Base-by-base conservation (phyloP, 2,797 vertebrate species). In the Typhlichthys subterraneus region DNA sequence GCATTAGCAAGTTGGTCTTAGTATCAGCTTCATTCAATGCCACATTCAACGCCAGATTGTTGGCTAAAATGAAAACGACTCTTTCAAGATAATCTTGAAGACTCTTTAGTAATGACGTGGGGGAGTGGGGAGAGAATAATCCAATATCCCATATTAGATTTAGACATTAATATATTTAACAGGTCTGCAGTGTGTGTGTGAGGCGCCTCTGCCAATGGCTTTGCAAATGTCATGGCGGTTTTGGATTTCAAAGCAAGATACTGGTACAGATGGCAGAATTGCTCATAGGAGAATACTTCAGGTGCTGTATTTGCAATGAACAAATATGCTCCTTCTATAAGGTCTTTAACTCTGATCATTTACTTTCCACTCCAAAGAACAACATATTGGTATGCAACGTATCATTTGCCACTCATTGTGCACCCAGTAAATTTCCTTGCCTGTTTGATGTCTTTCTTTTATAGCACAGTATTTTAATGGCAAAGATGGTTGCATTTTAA, bases 201-300 rank as follows among this genome's bases (percentile, higher is more conserved):
- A 38, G 1, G 33, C 33, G 8, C 8, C 8, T 6, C 23, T 29
- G 23, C 23, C 23, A 4, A 29, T 38, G 33, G 5, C 33, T 38
- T 38, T 38, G 33, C 33, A 38, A 38, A 38, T 6, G 33, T 7
- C 33, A 38, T 9, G 33, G 33, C 66, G 66, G 70, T 72, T 74
- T 74, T 60, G 57, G 79, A 84, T 86, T 82, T 75, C 77, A 72
- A 79, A 76, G 61, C 47, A 49, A 79, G 74, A 49, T 49, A 47
- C 73, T 76, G 58, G 55, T 66, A 65, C 84, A 88, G 83, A 87
- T 89, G 80, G 85, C 48, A 57, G 63, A 68, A 59, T 72, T 72
- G 69, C 69, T 69, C 62, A 61, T 79, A 57, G 69, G 54, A 55
- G 52, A 71, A 64, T 42, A 57, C 64, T 81, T 67, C 84, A 89